Base-by-base conservation (phyloP, 2,888 invertebrate species). In the Ophonus ardosiacus region DNA sequence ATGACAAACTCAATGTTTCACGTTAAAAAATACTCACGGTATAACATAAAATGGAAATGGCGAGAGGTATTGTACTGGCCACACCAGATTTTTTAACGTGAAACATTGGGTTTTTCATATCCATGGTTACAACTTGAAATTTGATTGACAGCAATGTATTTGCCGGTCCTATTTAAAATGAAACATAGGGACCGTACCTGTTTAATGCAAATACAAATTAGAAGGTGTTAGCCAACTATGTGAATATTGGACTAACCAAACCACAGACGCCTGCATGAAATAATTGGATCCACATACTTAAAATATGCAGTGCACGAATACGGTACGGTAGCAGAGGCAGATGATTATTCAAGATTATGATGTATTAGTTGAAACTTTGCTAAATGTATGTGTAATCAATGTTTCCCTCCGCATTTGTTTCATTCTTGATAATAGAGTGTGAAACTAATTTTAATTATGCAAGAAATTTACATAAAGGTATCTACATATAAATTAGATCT, bases 271-370 rank as follows among this genome's bases (percentile, higher is more conserved):
- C 24, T 24, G 17, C 63, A 13, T 21, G 24, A 63, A 63, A 24
- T 63, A 63, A 63, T 63, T 24, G 59, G 59, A 59, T 59, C 59
- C 7, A 13, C 10, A 24, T 13, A 63, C 21, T 8, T 63, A 24
- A 63, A 63, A 63, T 63, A 63, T 24, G 63, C 63, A 24, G 21
- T 7, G 13, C 61, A 61, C 61, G 63, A 63, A 61, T 21, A 18
- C 21, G 21, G 61, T 6, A 17, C 31, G 6, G 31, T 21, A 31
- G 31, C 31, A 31, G 31, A 31, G 31, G 13, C 63, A 21, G 63
- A 24, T 63, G 24, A 61, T 61, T 61, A 61, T 21, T 61, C 61
- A 18, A 61, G 17, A 24, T 63, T 63, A 63, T 21, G 13, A 63
- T 61, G 8, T 61, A 63, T 63, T 63, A 21, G 8, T 6, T 10